Base-by-base conservation (phyloP, 2,113 vertebrate species). In the Nycticryphes semicollaris region DNA sequence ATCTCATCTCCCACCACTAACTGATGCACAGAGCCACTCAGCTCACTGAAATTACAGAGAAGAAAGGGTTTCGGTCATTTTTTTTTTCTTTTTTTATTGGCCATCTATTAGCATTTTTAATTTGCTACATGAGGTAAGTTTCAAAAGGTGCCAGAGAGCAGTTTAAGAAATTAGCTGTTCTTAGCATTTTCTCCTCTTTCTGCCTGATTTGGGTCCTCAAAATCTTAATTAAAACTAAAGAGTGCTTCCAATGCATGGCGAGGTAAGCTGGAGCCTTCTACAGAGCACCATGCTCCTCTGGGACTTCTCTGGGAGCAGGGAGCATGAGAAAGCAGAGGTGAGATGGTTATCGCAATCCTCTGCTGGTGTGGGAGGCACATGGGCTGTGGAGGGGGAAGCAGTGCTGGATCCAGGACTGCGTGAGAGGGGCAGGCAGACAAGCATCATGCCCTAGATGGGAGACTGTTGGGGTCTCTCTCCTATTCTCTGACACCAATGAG, bases 81-180 rank as follows among this genome's bases (percentile, higher is more conserved):
- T 39, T 39, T 85, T 84, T 94, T 2, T 24, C 67, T 87, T 90
- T 80, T 95, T 96, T 97, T 94, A 96, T 96, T 92, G 77, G 94
- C 94, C 56, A 82, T 92, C 77, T 94, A 96, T 96, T 96, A 97
- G 77, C 95, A 96, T 97, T 97, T 97, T 97, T 96, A 97, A 97
- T 96, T 97, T 97, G 89, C 83, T 96, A 89, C 96, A 96, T 95
- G 94, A 97, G 96, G 93, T 97, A 96, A 95, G 83, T 96, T 97
- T 93, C 72, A 77, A 92, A 96, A 97, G 95, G 93, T 97, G 96
- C 94, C 94, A 96, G 86, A 96, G 91, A 96, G 74, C 91, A 95
- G 93, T 90, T 97, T 96, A 96, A 95, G 85, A 94, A 97, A 97
- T 97, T 92, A 97, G 96, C 96, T 92, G 83, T 94, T 96, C 87